Base-by-base conservation (phyloP, 53 echinoderm and acorn worm species). In the Patiria pectinifera region DNA sequence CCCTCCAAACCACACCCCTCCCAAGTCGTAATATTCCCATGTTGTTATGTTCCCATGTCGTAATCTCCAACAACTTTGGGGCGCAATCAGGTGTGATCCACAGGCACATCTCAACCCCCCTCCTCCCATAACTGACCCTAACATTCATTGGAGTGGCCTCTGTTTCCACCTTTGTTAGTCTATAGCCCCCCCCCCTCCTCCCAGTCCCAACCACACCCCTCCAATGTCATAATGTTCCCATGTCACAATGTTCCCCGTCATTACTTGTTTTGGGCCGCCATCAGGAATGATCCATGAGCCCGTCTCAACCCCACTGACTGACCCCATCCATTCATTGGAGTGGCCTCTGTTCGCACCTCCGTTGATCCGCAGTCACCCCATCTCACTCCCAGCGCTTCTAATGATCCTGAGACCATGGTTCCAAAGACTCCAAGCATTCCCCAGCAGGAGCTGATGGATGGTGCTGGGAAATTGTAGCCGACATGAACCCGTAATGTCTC, bases 271-370 rank as follows among this genome's bases (percentile, higher is more conserved):
- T 45, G 4, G 5, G 22, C 60, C 45, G 10, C 47, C 19, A 10
- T 72, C 69, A 48, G 71, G 48, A 48, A n/a, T 75, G 75, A 86
- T 49, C 24, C 83, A 82, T 60, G 46, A 11, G 24, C 24, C 66
- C 18, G 2, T 13, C 11, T 19, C 10, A 46, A 45, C 47, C 80
- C 80, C 7, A 4, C 13, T 15, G 7, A 75, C 59, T 72, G 74
- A 49, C 71, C 71, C 60, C 35, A 43, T 53, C 24, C 88, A 88
- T 12, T 88, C 77, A 88, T 53, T 53, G 76, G 45, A 46, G 88
- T 62, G 77, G 14, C 49, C 78, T 88, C 88, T 88, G 35, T 88
- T 78, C 35, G n/a, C 88, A 78, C 88, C 77, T 88, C n/a, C 59
- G 45, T 35, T 77, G 88, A 88, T 78, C 88, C 77, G 35, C 59